A percentile compares a stretch with the other conserved stretches of the same genome.
Conservation (phyloP, 1,140 invertebrate genomes). For the Delia radicum region DNA sequence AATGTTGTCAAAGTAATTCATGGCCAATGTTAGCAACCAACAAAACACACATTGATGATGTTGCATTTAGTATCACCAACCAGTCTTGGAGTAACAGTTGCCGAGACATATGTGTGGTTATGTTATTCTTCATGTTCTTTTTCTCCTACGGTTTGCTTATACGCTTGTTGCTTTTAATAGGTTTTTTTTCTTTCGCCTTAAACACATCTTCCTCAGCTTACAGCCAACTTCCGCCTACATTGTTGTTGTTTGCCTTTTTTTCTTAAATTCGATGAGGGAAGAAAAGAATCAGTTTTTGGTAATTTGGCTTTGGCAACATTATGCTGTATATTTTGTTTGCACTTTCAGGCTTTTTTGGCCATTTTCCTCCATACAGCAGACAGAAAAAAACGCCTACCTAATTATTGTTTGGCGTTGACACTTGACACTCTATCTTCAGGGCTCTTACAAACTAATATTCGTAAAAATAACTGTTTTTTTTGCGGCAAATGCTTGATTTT, state of each 20-base stretch:
- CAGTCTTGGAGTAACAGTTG: background rate
- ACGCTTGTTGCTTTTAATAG: background rate
- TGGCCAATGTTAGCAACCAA: constrained; percentile 15
- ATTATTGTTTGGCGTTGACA: background rate
- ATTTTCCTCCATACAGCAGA: background rate
- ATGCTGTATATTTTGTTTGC: background rate
- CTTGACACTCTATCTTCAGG: background rate
- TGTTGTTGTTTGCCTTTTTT: background rate
- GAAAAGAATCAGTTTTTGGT: background rate
- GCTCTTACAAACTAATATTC: background rate
- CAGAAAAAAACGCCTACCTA: background rate
- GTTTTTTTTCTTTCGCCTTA: background rate
- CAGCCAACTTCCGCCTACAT: background rate
- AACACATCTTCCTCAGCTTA: background rate
- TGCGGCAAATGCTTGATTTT: background rate
- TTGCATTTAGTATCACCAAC: background rate
- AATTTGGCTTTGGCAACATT: background rate
- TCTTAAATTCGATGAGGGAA: background rate
- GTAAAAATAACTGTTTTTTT: background rate
- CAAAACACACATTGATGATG: constrained; percentile 1
- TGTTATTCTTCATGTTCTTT: background rate
- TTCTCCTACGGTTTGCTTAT: background rate
- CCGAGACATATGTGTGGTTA: background rate
- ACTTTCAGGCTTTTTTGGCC: too few relatives aligned
- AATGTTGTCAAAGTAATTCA: constrained; percentile 14